Evolutionary conservation across 2,888 invertebrate genomes (phyloP).

Genomic region (Epiblema foenella): DNA sequence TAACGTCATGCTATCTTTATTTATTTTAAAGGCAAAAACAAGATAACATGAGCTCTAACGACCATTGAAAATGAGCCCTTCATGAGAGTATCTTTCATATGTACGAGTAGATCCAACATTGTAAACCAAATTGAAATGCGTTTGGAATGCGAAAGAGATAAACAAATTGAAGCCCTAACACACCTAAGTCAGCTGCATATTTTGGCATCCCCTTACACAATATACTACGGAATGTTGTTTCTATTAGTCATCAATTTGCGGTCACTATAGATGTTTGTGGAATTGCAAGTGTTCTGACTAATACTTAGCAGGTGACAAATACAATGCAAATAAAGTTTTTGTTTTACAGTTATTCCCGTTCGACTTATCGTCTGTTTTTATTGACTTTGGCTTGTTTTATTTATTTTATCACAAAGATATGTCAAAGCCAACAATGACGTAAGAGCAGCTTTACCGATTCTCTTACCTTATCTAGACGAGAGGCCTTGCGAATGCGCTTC

Average conservation of each 20-base stretch:
- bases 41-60: too few species aligned
- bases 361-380: too few species aligned
- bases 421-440: too few species aligned
- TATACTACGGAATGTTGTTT: slow-evolving; percentile 28
- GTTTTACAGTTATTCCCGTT: neutral
- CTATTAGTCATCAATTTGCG: slow-evolving; percentile 41
- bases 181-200: slow-evolving; percentile 27
- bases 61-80: too few species aligned
- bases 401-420: too few species aligned
- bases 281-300: slow-evolving; percentile 29
- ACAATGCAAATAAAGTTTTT: neutral
- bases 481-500: too few species aligned
- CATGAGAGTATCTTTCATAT: too few species aligned
- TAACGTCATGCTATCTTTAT: too few species aligned
- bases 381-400: too few species aligned
- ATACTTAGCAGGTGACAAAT: slow-evolving; percentile 13
- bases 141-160: neutral
- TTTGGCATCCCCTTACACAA: slow-evolving; percentile 38
- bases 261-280: slow-evolving; percentile 2
- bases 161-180: slow-evolving; percentile 1
- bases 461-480: too few species aligned
- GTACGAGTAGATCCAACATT: neutral
- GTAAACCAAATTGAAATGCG: neutral
- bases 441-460: too few species aligned
- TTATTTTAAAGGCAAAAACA: too few species aligned